A percentile compares a stretch with the other conserved stretches of the same genome.
phyloP scores from a whole-genome alignment of 2,888 invertebrate genomes.

The Eristalis intricaria region DNA sequence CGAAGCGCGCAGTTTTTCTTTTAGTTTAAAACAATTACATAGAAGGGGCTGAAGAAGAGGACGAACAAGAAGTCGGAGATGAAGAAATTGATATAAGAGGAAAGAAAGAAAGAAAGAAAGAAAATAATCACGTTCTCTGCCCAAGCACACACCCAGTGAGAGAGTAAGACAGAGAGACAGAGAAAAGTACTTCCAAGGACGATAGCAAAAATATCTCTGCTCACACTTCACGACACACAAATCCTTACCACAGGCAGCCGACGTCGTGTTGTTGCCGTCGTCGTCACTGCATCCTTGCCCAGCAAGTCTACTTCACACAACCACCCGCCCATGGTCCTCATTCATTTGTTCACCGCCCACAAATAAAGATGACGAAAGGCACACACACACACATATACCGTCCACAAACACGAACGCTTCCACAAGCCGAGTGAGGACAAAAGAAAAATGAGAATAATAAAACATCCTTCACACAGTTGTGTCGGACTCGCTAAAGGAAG shows the following conservation, averaged over 20 bases:
- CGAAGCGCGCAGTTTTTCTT: slow-evolving; percentile 26
- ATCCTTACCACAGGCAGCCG: slow-evolving; percentile 51
- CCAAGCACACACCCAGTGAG: not conserved
- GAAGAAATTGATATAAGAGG: slow-evolving; percentile 13
- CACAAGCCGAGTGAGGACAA: slow-evolving; percentile 2
- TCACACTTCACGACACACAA: slow-evolving; percentile 49
- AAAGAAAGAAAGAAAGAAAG: slow-evolving; percentile 1
- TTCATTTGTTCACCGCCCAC: slow-evolving; percentile 35
- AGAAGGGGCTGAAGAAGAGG: slow-evolving; percentile 15
- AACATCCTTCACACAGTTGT: slow-evolving; percentile 48
- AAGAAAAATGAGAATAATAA: slow-evolving; percentile 36
- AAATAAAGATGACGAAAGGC: slow-evolving; percentile 58
- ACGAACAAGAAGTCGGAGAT: not conserved
- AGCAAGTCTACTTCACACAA: slow-evolving; percentile 17
- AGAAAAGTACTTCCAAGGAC: slow-evolving; percentile 51
- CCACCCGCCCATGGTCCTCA: not conserved
- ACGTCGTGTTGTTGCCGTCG: not conserved
- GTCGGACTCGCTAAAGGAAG: slow-evolving; percentile 45
- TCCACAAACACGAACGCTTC: not conserved
- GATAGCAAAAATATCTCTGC: slow-evolving; percentile 59
- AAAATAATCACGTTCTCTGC: slow-evolving; percentile 55
- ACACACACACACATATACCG: not conserved
- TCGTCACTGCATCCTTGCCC: slow-evolving; percentile 38
- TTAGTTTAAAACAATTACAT: slow-evolving; percentile 65
- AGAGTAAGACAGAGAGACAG: slow-evolving; percentile 2